These are phyloP conservation scores for Symphodus melops DNA, from an alignment of 2,113 vertebrate genomes.

Conservation along the genomic window DNA sequence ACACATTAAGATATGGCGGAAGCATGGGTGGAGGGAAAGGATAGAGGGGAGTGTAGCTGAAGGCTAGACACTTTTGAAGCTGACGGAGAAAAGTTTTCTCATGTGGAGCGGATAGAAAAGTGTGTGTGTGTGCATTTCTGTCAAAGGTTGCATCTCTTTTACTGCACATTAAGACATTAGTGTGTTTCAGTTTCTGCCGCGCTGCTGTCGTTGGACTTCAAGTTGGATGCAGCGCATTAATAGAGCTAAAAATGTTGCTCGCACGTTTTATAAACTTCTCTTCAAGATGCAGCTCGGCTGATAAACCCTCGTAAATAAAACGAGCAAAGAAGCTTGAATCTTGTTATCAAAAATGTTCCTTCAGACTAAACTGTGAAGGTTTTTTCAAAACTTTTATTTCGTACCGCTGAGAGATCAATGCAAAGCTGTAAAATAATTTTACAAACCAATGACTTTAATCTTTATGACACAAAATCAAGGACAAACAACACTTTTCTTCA, in stretches of 20 bases:
- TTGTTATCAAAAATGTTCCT: conserved; percentile 1
- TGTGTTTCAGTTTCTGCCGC: neutral
- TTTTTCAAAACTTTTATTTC: conserved; percentile 18
- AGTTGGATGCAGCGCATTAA: conserved; percentile 23
- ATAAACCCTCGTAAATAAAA: conserved; percentile 6
- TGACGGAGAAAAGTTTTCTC: conserved; percentile 64
- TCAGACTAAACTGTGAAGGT: conserved; percentile 2
- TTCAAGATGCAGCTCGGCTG: conserved; percentile 19
- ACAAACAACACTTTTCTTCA: conserved; percentile 54
- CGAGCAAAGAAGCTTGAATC: conserved; percentile 21
- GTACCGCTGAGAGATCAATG: conserved; percentile 51
- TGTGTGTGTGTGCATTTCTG: conserved; percentile 5
- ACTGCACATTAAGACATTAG: conserved; percentile 54
- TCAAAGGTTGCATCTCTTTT: conserved; percentile 29
- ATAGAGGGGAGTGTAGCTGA: conserved; percentile 61
- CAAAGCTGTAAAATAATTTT: conserved; percentile 41
- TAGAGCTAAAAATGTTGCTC: conserved; percentile 29
- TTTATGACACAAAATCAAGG: conserved; percentile 55
- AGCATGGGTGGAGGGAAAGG: conserved; percentile 61
- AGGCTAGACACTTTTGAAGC: conserved; percentile 67
- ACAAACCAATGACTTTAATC: conserved; percentile 62
- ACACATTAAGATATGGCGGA: conserved; percentile 79
- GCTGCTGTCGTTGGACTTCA: conserved; percentile 18
- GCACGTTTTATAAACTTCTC: conserved; percentile 4
- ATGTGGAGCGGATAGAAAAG: neutral